phyloP scores from a whole-genome alignment of 2,888 invertebrate genomes.

The Synanthedon vespiformis region DNA sequence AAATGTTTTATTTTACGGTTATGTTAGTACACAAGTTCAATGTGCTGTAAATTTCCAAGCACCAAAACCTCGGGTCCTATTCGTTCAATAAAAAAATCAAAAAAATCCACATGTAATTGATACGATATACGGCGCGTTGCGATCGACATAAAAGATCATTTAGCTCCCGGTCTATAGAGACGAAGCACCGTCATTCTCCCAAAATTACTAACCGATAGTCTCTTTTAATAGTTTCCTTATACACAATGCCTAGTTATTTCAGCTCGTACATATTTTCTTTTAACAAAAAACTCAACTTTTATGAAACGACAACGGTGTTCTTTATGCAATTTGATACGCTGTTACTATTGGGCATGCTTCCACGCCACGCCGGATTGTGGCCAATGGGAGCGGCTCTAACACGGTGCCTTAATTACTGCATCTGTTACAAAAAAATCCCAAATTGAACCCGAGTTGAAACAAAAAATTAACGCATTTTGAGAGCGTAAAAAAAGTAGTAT shows the following conservation, averaged over 20 bases:
- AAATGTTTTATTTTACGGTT: too few relatives aligned
- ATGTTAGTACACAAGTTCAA: too few relatives aligned
- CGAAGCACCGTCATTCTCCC: slow-evolving; percentile 31
- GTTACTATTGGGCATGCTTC: slow-evolving; percentile 31
- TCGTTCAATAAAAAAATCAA: slow-evolving; percentile 1
- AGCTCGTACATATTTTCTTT: slow-evolving; percentile 21
- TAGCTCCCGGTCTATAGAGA: slow-evolving; percentile 21
- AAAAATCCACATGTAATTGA: slow-evolving; percentile 19
- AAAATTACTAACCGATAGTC: slow-evolving; percentile 24
- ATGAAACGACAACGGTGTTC: slow-evolving; percentile 28
- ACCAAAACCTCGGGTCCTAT: too few relatives aligned
- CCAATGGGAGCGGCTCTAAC: slow-evolving; percentile 37
- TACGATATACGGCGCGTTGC: slow-evolving; percentile 12
- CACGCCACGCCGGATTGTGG: slow-evolving; percentile 22
- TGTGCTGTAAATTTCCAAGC: too few relatives aligned
- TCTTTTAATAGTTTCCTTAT: slow-evolving; percentile 41
- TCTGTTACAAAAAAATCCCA: slow-evolving; percentile 3
- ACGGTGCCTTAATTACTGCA: slow-evolving; percentile 41
- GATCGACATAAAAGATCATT: slow-evolving; percentile 23
- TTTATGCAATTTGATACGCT: slow-evolving; percentile 39
- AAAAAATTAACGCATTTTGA: slow-evolving; percentile 25
- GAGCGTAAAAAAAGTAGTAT: slow-evolving; percentile 14
- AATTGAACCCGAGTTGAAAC: slow-evolving; percentile 19
- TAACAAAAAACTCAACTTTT: slow-evolving; percentile 33
- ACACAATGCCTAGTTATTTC: slow-evolving; percentile 44